These are phyloP conservation scores for Agelaius phoeniceus DNA, from an alignment of 2,113 vertebrate species.

Conservation along the genomic window DNA sequence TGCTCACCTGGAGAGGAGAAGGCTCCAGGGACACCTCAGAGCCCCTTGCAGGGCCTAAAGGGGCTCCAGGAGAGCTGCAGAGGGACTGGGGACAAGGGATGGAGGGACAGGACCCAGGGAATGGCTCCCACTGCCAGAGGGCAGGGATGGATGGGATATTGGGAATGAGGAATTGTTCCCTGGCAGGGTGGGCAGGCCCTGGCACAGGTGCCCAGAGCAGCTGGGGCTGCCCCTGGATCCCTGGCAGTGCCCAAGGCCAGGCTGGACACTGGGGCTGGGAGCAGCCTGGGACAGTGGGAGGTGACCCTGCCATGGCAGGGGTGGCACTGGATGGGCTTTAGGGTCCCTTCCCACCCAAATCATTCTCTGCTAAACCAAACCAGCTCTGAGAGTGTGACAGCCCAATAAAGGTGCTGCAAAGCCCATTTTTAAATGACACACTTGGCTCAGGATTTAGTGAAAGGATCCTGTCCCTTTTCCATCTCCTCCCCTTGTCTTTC, in stretches of 20 bases:
- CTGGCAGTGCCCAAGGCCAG: not conserved
- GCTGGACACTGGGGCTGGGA: not conserved
- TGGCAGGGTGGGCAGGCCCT: not conserved
- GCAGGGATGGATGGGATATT: not conserved
- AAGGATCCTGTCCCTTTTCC: not conserved
- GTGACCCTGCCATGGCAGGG: not conserved
- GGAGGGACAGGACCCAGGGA: not conserved
- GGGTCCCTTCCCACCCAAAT: not conserved
- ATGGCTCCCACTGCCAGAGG: not conserved
- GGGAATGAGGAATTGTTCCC: not conserved
- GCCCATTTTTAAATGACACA: rapidly evolving
- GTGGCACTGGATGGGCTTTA: rapidly evolving
- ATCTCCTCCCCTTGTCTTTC: not conserved
- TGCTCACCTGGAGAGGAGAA: not conserved
- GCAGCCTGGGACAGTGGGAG: rapidly evolving
- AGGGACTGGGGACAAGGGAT: not conserved
- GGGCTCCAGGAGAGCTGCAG: not conserved
- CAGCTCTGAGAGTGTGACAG: too few species aligned
- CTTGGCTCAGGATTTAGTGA: not conserved
- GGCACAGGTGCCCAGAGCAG: not conserved
- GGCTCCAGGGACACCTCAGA: not conserved
- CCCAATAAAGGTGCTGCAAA: not conserved
- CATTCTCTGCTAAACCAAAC: not conserved
- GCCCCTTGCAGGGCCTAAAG: not conserved
- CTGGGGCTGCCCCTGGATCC: not conserved